Percentiles rank a stretch among this genome's conserved stretches.
phyloP scores from a whole-genome alignment of 1,140 invertebrate species.

The Hyphantria cunea region DNA sequence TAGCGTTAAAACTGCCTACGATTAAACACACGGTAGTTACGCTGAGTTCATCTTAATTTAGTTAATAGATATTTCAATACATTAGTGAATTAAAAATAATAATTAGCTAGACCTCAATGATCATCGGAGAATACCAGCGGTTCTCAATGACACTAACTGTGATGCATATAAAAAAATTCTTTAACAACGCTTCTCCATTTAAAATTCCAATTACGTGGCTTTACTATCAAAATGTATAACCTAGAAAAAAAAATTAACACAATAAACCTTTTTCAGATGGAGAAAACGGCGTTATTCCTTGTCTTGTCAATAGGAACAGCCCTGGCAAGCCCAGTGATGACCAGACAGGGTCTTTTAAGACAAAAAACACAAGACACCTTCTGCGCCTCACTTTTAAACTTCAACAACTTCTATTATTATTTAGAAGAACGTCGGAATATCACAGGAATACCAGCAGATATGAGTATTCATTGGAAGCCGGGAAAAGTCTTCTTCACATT shows the following conservation, averaged over 20 bases:
- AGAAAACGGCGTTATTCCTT: slow-evolving; percentile 36
- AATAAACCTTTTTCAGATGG: slow-evolving; percentile 56
- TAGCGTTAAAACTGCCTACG: too few species aligned
- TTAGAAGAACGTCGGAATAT: slow-evolving; percentile 52
- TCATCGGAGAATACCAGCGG: too few species aligned
- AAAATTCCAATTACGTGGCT: too few species aligned
- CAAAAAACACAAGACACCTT: slow-evolving; percentile 45
- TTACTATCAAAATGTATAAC: too few species aligned
- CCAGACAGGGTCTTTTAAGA: slow-evolving; percentile 44
- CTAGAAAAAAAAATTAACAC: not conserved
- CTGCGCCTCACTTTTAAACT: slow-evolving; percentile 53
- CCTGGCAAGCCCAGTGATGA: slow-evolving; percentile 50
- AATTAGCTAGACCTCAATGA: too few species aligned
- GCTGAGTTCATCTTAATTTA: too few species aligned
- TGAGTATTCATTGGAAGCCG: slow-evolving; percentile 71
- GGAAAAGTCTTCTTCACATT: slow-evolving; percentile 66
- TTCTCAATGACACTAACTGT: too few species aligned
- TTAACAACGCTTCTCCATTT: too few species aligned
- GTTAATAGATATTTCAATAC: too few species aligned
- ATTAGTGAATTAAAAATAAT: too few species aligned
- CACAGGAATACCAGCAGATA: slow-evolving; percentile 65
- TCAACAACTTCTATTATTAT: slow-evolving; percentile 63
- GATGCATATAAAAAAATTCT: too few species aligned
- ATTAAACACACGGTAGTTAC: too few species aligned
- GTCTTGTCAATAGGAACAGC: slow-evolving; percentile 30